phyloP scores from a whole-genome alignment of 53 echinoderm and acorn worm species.

The Luidia sarsii region DNA sequence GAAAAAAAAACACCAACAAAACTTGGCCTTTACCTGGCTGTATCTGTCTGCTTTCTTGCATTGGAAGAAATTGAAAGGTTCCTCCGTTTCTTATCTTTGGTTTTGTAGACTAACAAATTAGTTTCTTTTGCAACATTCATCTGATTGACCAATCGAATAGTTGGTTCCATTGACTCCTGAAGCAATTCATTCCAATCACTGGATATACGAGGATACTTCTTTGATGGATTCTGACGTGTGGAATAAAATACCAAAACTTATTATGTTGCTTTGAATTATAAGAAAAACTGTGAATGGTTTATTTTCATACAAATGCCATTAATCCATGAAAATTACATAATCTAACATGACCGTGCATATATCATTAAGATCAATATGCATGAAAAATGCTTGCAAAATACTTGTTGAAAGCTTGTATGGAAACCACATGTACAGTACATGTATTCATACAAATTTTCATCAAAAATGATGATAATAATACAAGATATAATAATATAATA shows the following conservation, averaged over 20 bases:
- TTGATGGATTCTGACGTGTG: constrained; percentile 69
- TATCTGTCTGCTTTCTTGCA: constrained; percentile 11
- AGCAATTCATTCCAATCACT: constrained; percentile 88
- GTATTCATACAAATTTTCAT: no score
- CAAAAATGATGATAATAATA: no score
- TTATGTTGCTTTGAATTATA: not conserved
- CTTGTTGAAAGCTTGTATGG: no score
- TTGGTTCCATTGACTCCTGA: constrained; percentile 72
- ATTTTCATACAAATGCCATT: no score
- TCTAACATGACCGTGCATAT: not conserved
- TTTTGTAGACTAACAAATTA: constrained; percentile 85
- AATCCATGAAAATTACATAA: no score
- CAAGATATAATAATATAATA: no score
- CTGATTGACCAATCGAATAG: constrained; percentile 92
- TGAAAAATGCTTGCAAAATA: no score
- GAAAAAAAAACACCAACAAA: no score
- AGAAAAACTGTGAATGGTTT: not conserved
- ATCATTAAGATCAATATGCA: not conserved
- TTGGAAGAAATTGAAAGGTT: constrained; percentile 33
- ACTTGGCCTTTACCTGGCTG: constrained; percentile 21
- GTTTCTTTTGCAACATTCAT: constrained; percentile 99
- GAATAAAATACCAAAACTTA: not conserved
- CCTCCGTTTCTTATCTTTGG: constrained; percentile 76
- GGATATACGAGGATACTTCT: constrained; percentile 90
- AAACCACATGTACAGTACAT: no score